Conservation (phyloP, 2,797 vertebrate species). For the Rhabdomys pumilio region DNA sequence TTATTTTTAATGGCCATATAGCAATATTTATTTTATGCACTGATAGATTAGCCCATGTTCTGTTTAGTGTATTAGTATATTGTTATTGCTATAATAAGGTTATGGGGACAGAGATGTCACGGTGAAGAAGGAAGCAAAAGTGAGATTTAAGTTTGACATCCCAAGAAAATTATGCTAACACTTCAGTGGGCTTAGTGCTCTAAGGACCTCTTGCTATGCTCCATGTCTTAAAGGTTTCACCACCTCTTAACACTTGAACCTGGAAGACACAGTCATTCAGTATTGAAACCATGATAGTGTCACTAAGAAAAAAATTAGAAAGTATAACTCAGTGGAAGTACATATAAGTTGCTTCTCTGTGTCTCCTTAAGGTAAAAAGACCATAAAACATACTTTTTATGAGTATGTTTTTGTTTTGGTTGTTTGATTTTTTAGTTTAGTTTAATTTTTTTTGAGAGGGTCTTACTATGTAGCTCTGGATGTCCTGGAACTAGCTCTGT, state of each 20-base stretch:
- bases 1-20: neutral
- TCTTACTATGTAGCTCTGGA: neutral
- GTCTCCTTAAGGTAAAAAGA: constrained; percentile 11
- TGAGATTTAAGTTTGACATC: neutral
- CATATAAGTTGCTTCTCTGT: neutral
- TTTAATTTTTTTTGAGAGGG: neutral
- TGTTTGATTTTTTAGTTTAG: neutral
- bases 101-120: neutral
- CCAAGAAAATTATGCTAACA: neutral
- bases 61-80: neutral
- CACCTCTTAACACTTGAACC: neutral
- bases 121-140: neutral
- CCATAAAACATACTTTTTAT: neutral
- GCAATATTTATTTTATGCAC: constrained; percentile 43
- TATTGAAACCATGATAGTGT: neutral
- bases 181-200: neutral
- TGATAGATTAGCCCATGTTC: neutral
- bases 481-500: neutral
- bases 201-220: neutral
- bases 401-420: neutral
- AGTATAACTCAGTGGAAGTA: neutral
- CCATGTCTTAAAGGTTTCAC: neutral
- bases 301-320: neutral
- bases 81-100: neutral
- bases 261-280: neutral